phyloP scores from a whole-genome alignment of 2,113 vertebrate species.

The Trogon surrucura region DNA sequence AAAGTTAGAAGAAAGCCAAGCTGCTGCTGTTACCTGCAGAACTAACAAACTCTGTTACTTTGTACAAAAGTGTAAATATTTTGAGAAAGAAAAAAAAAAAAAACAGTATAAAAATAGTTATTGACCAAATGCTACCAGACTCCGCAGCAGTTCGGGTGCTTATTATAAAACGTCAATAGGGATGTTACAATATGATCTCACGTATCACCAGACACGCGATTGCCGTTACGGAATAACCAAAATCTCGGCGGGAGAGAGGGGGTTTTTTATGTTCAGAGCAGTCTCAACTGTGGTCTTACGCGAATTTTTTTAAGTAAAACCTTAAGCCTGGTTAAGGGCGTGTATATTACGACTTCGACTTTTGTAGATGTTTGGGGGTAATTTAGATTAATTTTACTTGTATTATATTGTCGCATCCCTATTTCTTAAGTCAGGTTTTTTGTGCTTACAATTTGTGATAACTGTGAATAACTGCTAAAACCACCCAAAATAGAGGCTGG shows the following conservation, averaged over 20 bases:
- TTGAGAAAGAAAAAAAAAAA: constrained; percentile 77
- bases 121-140: constrained; percentile 99
- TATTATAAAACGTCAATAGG: constrained; percentile 80
- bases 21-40: constrained; percentile 92
- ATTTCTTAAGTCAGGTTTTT: constrained; percentile 87
- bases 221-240: constrained; percentile 69
- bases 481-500: constrained; percentile 85
- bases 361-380: constrained; percentile 76
- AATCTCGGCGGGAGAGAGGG: constrained; percentile 67
- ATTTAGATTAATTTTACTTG: constrained; percentile 74
- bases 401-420: constrained; percentile 87
- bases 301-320: constrained; percentile 68
- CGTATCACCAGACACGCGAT: constrained; percentile 32
- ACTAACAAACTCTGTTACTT: constrained; percentile 92
- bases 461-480: constrained; percentile 95
- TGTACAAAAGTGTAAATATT: constrained; percentile 99
- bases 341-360: constrained; percentile 58
- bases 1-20: constrained; percentile 91
- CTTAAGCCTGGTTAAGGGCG: constrained; percentile 48
- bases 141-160: constrained; percentile 93
- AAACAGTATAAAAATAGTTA: constrained; percentile 88
- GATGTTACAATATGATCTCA: constrained; percentile 86
- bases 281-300: constrained; percentile 56
- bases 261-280: constrained; percentile 62
- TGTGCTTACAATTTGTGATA: constrained; percentile 89